Base-by-base conservation (phyloP, 2,888 invertebrate genomes). In the Frankliniella intonsa region DNA sequence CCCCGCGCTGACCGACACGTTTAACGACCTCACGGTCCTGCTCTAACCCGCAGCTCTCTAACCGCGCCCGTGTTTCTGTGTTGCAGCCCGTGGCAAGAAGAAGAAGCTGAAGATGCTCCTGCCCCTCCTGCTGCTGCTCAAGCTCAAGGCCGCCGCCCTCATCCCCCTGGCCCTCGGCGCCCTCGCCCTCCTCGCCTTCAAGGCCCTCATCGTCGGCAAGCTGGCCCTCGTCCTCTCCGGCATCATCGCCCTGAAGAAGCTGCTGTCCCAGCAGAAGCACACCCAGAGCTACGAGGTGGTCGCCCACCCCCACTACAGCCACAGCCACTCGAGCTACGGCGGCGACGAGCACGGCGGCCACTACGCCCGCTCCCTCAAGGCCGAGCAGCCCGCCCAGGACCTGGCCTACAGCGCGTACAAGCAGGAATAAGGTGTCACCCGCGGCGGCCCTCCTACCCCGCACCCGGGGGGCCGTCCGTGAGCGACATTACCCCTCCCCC, bases 161-260 rank as follows among this genome's bases (percentile, higher is more conserved):
- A 92, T 94, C 85, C 95, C 95, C 51, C 89, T 95, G 85, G 92
- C 93, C 86, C 91, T 95, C 83, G 95, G 93, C 85, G 91, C 90
- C 85, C 91, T 95, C 86, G 95, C 94, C 82, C 90, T 95, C 84
- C 90, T 95, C 80, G 94, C 95, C 79, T 91, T 95, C 90, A 95
- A 96, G 90, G 95, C 95, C 84, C 90, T 96, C 85, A 89, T 95
- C 86, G 91, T 95, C 85, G 95, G 94, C 86, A 96, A 96, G 90
- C 92, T 95, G 84, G 95, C 95, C 7, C 90, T 96, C 38, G 90
- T 95, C 82, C 91, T 95, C 84, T 92, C 94, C 81, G 92, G 91
- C 83, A 90, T 95, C 83, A 91, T 95, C 83, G 95, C 94, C 0
- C 88, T 95, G 82, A 95, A 95, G 89, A 95, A 95, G 86, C 88